Percentiles rank a stretch among this genome's conserved stretches.
These are phyloP conservation scores for Ceratothoa steindachneri DNA, from an alignment of 2,888 invertebrate species.

Conservation along the genomic window DNA sequence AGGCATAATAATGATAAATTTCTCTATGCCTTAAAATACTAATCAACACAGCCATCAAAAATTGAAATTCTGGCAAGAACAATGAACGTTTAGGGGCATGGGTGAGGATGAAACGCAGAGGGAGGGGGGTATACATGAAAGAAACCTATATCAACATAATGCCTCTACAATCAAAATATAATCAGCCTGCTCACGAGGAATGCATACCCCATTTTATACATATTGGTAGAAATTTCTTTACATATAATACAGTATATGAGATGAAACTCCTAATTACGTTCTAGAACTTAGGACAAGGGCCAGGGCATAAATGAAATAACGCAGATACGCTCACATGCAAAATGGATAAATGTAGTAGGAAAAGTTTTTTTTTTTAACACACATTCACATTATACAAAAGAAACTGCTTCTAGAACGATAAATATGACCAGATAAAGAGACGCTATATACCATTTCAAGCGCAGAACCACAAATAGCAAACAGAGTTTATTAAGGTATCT, in stretches of 20 bases:
- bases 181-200: conserved; percentile 36
- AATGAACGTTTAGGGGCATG: neutral
- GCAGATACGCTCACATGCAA: neutral
- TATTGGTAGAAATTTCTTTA: conserved; percentile 47
- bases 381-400: neutral
- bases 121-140: neutral
- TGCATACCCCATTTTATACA: conserved; percentile 48
- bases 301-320: conserved; percentile 3
- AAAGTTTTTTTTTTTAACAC: neutral
- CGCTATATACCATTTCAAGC: conserved; percentile 18
- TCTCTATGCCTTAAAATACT: neutral
- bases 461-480: conserved; percentile 32
- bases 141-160: neutral
- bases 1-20: neutral
- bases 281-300: conserved; percentile 22
- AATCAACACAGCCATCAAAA: neutral
- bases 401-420: conserved; percentile 1
- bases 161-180: neutral
- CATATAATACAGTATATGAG: conserved; percentile 46
- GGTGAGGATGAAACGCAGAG: neutral
- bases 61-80: neutral
- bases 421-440: conserved; percentile 1
- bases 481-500: conserved; percentile 25
- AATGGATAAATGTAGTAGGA: neutral
- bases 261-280: conserved; percentile 32